Evolutionary conservation across 2,113 vertebrate species (phyloP), one percentile per base, ranked within the genome.

Genomic region (Melanotaenia duboulayi): DNA sequence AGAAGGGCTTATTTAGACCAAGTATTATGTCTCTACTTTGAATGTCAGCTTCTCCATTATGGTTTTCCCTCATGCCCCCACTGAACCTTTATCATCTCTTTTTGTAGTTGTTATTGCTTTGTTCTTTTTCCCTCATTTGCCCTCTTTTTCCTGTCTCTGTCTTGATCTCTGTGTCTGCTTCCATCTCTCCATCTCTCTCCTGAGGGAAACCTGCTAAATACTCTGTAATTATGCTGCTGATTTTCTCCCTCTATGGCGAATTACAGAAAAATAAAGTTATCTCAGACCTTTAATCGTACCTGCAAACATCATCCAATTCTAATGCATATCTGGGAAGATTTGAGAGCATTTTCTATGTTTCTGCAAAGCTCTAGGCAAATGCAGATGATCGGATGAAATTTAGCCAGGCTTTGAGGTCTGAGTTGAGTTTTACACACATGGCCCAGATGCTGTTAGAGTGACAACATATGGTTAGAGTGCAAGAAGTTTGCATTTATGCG

Each of bases 191-290:
- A 64, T 74, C 61, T 74, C 76, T 46, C 63, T 63, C 66, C 64
- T 12, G 10, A 7, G 75, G 64, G 74, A 78, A 55, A 51, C 68
- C 65, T 42, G 61, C 65, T 35, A 86, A 83, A 86, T 78, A 54
- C 54, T 48, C 72, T 77, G 51, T 84, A 89, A 90, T 87, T 84
- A 84, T 62, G 55, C 49, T 23, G 11, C 51, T 35, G 50, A 84
- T 83, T 84, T 65, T 62, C 51, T 74, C 22, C 28, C 52, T 84
- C 54, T 55, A 39, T 42, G 63, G 58, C 65, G 49, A 83, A 80
- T 86, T 71, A 76, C 16, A 68, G 24, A 35, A 59, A n/a, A 50
- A 44, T 25, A 24, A 46, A 68, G 51, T 68, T 64, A 66, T 72
- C 58, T 66, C 71, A 71, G 37, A 66, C 57, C 32, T 74, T 74